A percentile compares a stretch with the other conserved stretches of the same genome.
Conservation (phyloP, 2,113 vertebrate genomes). For the Tonatia bakeri region DNA sequence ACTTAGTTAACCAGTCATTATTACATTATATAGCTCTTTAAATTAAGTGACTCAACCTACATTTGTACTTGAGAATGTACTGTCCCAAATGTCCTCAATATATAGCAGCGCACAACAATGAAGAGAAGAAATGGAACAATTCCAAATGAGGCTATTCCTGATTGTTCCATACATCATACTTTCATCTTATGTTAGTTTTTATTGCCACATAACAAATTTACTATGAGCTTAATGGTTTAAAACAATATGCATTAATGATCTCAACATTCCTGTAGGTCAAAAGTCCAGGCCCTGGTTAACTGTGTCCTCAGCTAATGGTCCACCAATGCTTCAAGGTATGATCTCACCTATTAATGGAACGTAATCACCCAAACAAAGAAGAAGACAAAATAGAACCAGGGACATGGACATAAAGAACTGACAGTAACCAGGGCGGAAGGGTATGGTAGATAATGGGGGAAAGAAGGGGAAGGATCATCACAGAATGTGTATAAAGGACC, state of each 20-base stretch:
- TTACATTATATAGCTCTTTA: not conserved
- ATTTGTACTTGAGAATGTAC: not conserved
- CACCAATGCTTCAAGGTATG: not conserved
- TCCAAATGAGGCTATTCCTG: not conserved
- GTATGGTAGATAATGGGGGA: no score
- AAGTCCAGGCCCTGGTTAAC: not conserved
- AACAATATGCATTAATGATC: not conserved
- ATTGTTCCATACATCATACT: not conserved
- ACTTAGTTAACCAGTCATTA: not conserved
- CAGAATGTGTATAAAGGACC: no score
- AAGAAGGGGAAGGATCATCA: no score
- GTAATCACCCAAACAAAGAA: no score
- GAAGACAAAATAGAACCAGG: no score
- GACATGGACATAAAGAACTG: no score
- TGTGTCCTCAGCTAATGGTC: not conserved
- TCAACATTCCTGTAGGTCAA: not conserved
- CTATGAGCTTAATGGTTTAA: not conserved
- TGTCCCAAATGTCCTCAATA: not conserved
- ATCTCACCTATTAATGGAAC: no score
- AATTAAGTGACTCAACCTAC: not conserved
- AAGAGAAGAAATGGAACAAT: not conserved
- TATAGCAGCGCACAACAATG: not conserved
- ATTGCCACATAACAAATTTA: not conserved
- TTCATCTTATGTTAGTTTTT: not conserved
- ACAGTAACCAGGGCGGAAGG: no score